Evolutionary conservation across 2,113 vertebrate genomes (phyloP).

Genomic region (Gambusia affinis): DNA sequence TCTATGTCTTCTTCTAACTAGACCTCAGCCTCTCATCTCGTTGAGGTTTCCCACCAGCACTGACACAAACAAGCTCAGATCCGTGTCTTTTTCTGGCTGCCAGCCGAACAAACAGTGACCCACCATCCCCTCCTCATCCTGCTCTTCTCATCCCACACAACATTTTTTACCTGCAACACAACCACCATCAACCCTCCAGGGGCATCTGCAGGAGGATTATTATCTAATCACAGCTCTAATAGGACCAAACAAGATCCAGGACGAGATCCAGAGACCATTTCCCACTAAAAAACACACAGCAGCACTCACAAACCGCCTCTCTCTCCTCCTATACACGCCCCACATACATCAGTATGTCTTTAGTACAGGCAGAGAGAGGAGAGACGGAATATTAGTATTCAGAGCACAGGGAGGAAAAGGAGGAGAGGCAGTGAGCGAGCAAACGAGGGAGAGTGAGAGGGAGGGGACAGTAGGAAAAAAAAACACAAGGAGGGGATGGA

Average conservation of each 20-base stretch:
- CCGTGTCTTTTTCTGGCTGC: conserved; percentile 25
- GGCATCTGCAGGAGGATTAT: conserved; percentile 36
- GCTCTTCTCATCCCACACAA: conserved; percentile 32
- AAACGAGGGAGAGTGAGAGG: conserved; percentile 53
- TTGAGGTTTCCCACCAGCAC: conserved; percentile 22
- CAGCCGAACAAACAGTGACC: conserved; percentile 30
- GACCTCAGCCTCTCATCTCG: conserved; percentile 20
- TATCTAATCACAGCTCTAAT: conserved; percentile 61
- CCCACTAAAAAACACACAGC: conserved; percentile 3
- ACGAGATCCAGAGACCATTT: conserved; percentile 43
- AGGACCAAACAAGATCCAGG: conserved; percentile 46
- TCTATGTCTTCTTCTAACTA: conserved; percentile 26
- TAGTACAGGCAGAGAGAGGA: conserved; percentile 72
- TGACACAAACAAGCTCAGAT: conserved; percentile 7
- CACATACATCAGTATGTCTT: conserved; percentile 80
- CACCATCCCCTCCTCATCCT: conserved; percentile 18
- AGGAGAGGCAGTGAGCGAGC: conserved; percentile 65
- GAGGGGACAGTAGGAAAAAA: conserved; percentile 70
- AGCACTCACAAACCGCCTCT: conserved; percentile 14
- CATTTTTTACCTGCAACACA: conserved; percentile 32
- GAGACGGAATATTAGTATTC: conserved; percentile 82
- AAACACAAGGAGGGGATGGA: conserved; percentile 62
- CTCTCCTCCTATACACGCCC: conserved; percentile 44
- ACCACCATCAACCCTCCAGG: conserved; percentile 26
- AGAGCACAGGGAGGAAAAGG: conserved; percentile 75